Base-by-base conservation (phyloP, 1,140 invertebrate species). In the Adelges cooleyi region DNA sequence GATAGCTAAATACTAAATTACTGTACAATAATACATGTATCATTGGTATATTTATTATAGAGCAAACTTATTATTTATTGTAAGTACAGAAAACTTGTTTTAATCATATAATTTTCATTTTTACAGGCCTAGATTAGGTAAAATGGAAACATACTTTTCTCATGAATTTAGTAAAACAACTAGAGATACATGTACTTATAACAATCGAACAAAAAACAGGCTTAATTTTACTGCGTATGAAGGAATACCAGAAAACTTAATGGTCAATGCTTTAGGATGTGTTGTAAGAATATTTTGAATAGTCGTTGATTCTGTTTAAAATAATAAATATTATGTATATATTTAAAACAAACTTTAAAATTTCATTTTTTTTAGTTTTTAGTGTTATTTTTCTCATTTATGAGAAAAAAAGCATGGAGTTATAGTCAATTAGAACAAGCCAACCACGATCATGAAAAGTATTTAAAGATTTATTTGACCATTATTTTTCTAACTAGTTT, bases 361-460 rank as follows among this genome's bases (percentile, higher is more conserved):
- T 23, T 36, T n/a, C n/a, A 44, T 18, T 62, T 77, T 69, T 73
- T 83, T 69, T 76, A 89, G 73, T 76, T 90, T 29, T 74, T 92
- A 65, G 75, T 82, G 18, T 67, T 79, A 17, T 71, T 94, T 53
- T 96, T 95, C 76, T 85, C 88, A 18, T 77, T 90, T 44, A 74
- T 95, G 65, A 79, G 92, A 51, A 91, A 93, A 72, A 85, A 86
- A 71, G 92, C 92, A 0, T 94, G 92, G 85, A 92, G 95, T 75
- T 95, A 94, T 80, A 91, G 91, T 11, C 80, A 92, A 53, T 81
- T 95, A 72, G 91, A 91, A 17, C 78, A 95, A 38, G 84, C 95
- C 22, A 90, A 92, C 71, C 83, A 85, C 70, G 83, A 81, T 23
- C 83, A 85, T 73, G 84, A 87, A 71, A 87, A 77, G 79, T 80